phyloP scores from a whole-genome alignment of 2,113 vertebrate genomes.

The Bucco capensis region DNA sequence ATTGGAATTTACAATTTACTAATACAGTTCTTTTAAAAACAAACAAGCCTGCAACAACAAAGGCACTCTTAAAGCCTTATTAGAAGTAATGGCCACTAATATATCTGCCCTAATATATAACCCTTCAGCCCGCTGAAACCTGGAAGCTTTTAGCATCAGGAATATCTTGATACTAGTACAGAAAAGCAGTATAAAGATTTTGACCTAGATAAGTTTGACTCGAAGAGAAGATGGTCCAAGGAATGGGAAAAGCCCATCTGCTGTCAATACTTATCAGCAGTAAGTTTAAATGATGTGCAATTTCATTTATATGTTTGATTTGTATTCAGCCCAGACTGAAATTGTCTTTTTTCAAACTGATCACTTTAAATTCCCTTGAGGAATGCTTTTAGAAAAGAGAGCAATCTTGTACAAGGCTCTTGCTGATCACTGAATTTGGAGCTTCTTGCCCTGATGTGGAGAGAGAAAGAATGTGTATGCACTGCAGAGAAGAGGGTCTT shows the following conservation, averaged over 20 bases:
- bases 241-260: neutral
- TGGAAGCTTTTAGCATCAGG: neutral
- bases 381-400: neutral
- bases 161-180: neutral
- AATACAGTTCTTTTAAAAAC: neutral
- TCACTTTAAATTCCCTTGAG: neutral
- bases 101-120: neutral
- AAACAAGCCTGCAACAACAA: neutral
- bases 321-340: neutral
- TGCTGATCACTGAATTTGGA: neutral
- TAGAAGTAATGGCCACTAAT: neutral
- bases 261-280: neutral
- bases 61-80: neutral
- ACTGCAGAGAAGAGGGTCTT: neutral
- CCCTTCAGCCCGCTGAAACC: neutral
- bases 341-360: neutral
- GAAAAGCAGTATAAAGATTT: neutral
- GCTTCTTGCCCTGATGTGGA: neutral
- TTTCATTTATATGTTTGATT: neutral
- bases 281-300: neutral
- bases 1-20: neutral
- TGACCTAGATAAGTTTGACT: neutral
- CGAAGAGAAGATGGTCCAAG: neutral
- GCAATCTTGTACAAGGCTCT: neutral
- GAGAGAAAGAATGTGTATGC: neutral